A percentile compares a stretch with the other conserved stretches of the same genome.
Evolutionary conservation across 2,888 invertebrate genomes (phyloP).

Genomic region (Ichneumoninae sp.): DNA sequence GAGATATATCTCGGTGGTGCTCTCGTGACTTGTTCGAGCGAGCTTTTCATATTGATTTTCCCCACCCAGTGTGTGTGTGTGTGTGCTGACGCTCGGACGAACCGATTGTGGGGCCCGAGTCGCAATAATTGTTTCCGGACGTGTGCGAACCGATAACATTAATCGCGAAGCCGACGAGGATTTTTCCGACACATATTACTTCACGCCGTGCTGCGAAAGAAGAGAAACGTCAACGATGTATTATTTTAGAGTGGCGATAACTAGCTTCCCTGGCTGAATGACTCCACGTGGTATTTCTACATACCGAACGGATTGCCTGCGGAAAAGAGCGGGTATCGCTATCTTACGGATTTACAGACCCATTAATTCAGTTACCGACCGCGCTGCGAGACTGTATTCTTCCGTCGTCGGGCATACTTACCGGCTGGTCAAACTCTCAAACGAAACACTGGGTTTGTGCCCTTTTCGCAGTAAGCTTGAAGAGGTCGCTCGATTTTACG

Average conservation of each 20-base stretch:
- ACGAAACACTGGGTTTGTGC: too few relatives aligned
- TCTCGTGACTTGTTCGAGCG: constrained; percentile 33
- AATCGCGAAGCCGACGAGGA: constrained; percentile 30
- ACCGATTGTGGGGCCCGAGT: neutral
- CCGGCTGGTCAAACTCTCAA: too few relatives aligned
- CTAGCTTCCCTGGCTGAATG: constrained; percentile 23
- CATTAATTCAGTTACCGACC: neutral
- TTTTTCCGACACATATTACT: constrained; percentile 33
- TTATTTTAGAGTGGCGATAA: constrained; percentile 1
- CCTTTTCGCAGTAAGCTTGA: too few relatives aligned
- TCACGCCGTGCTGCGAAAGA: neutral
- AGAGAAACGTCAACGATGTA: constrained; percentile 32
- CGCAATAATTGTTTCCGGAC: constrained; percentile 4
- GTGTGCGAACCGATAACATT: neutral
- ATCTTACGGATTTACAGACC: neutral
- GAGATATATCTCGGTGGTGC: constrained; percentile 5
- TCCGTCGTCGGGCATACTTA: neutral
- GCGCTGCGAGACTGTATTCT: neutral
- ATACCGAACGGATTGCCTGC: neutral
- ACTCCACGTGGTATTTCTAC: constrained; percentile 43
- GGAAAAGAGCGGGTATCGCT: neutral
- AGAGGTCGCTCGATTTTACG: too few relatives aligned
- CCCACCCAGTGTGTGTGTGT: constrained; percentile 43
- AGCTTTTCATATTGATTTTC: constrained; percentile 67
- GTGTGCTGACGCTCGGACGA: neutral